Conservation (phyloP, 2,797 vertebrate species). For the Rhinella marina region DNA sequence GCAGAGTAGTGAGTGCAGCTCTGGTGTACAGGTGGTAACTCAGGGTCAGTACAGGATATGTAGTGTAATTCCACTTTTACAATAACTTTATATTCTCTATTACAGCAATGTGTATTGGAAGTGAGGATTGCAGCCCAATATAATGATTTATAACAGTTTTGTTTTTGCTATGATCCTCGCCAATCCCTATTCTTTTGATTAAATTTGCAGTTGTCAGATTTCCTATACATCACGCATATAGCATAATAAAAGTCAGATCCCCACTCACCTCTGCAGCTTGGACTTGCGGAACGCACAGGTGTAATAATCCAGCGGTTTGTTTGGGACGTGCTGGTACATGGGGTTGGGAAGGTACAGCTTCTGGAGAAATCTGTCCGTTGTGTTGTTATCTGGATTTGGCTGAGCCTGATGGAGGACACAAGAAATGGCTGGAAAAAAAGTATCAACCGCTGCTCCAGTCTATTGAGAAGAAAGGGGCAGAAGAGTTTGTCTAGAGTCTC, state of each 20-base stretch:
- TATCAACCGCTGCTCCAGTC: not conserved
- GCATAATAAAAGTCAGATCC: not conserved
- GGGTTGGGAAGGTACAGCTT: slow-evolving; percentile 74
- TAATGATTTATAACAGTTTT: too few species aligned
- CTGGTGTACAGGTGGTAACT: too few species aligned
- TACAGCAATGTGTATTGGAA: too few species aligned
- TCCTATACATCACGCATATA: not conserved
- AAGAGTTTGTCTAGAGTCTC: not conserved
- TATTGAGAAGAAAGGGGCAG: not conserved
- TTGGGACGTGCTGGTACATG: slow-evolving; percentile 75
- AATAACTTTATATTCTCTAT: too few species aligned
- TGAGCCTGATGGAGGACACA: slow-evolving; percentile 70
- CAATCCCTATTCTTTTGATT: too few species aligned
- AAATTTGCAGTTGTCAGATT: too few species aligned
- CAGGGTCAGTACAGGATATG: too few species aligned
- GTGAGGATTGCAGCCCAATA: too few species aligned
- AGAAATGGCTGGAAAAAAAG: not conserved
- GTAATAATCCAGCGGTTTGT: slow-evolving; percentile 79
- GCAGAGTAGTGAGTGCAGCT: not conserved
- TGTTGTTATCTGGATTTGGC: slow-evolving; percentile 75
- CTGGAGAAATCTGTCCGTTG: slow-evolving; percentile 71
- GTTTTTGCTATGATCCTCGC: too few species aligned
- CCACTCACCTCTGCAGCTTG: slow-evolving; percentile 75
- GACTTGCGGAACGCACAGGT: slow-evolving; percentile 80
- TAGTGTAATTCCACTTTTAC: too few species aligned